Base-by-base conservation (phyloP, 2,113 vertebrate genomes). In the Takifugu bimaculatus region DNA sequence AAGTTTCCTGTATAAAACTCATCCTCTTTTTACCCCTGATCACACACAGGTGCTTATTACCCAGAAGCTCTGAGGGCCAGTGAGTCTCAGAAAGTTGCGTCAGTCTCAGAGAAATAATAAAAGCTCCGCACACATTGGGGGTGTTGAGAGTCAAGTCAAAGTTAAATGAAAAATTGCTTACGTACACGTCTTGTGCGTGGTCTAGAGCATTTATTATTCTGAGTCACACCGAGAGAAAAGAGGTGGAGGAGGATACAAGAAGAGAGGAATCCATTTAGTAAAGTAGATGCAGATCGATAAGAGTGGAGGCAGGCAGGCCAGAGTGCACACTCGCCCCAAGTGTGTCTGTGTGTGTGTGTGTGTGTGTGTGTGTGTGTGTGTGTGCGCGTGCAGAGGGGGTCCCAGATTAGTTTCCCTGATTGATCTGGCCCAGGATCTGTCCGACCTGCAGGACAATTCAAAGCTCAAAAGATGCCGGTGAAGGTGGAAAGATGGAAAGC, bases 251-350 rank as follows among this genome's bases (percentile, higher is more conserved):
- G 65, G 73, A 84, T 70, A 75, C 81, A 80, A 79, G 78, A 81
- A 62, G 79, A 79, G 75, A 90, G 70, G 83, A 90, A 89, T 86
- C 89, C 80, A 91, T 91, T 91, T 89, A 79, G 87, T 86, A 88
- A 91, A 90, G 88, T 89, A 91, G 90, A 87, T 90, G 84, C 87
- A 82, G 88, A 92, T 91, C 88, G 85, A 91, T 92, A 81, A 80
- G 75, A 74, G 70, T 77, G 88, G 87, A 90, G 90, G 87, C 79
- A 85, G 85, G 80, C 82, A 72, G 85, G 78, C 76, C 74, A 75
- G 79, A 80, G 84, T 81, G 82, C 80, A 85, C 20, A 20, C 20
- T 59, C 58, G 54, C 25, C 2, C 20, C 7, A 45, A n/a, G 26
- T 52, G 5, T 65, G n/a, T 39, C 14, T 57, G 28, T 51, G 44